Percentiles rank a stretch among this genome's conserved stretches.
These are phyloP conservation scores for Formica aserva DNA, from an alignment of 2,888 invertebrate species.

Conservation along the genomic window DNA sequence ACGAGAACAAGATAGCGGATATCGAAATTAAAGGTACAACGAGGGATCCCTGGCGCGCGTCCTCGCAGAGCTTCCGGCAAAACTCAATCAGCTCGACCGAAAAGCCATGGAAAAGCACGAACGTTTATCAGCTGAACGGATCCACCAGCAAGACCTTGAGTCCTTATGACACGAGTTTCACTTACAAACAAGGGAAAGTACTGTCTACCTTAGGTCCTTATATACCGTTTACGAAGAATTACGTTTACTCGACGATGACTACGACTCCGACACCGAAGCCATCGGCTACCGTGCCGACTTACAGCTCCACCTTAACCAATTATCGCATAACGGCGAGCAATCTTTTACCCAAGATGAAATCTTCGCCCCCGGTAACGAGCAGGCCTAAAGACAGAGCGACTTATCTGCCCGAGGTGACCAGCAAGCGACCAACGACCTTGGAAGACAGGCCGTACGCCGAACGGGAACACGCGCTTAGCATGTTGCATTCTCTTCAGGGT, in stretches of 20 bases:
- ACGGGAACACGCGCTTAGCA: slow-evolving; percentile 90
- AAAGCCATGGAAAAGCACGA: slow-evolving; percentile 73
- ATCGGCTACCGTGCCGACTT: slow-evolving; percentile 81
- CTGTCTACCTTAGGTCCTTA: slow-evolving; percentile 82
- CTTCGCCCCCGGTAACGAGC: slow-evolving; percentile 11
- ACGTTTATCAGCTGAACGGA: slow-evolving; percentile 58
- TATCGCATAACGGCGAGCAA: slow-evolving; percentile 66
- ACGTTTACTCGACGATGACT: slow-evolving; percentile 76
- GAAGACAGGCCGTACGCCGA: slow-evolving; percentile 85
- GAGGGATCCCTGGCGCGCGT: slow-evolving; percentile 68
- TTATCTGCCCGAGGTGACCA: slow-evolving; percentile 62
- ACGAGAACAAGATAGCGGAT: not conserved
- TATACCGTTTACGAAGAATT: slow-evolving; percentile 83
- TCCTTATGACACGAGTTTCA: slow-evolving; percentile 81
- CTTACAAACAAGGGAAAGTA: slow-evolving; percentile 80
- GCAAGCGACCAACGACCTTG: slow-evolving; percentile 47
- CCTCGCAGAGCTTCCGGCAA: slow-evolving; percentile 70
- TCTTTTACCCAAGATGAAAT: slow-evolving; percentile 66
- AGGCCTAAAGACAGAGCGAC: slow-evolving; percentile 54
- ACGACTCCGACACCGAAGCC: slow-evolving; percentile 75
- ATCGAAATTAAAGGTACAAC: slow-evolving; percentile 54
- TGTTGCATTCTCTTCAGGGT: slow-evolving; percentile 90
- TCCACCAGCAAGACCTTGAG: slow-evolving; percentile 75
- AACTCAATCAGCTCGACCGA: slow-evolving; percentile 80
- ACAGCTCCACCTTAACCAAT: slow-evolving; percentile 65